Evolutionary conservation across 1,140 invertebrate species (phyloP), one percentile per base, ranked within the genome.

Genomic region (Megalopta genalis): DNA sequence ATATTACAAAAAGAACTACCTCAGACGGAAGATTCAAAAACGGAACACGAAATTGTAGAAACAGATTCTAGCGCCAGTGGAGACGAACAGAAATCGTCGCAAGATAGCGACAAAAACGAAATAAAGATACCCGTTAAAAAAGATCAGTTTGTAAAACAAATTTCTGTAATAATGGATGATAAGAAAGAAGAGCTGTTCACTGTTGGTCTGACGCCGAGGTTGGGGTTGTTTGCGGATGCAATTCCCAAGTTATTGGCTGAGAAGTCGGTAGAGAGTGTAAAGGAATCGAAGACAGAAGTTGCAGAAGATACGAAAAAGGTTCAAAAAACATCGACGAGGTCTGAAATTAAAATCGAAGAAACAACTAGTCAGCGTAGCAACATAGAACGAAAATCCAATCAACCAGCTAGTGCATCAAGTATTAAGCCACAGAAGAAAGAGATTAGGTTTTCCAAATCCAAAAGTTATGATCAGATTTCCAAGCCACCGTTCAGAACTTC

Each of bases 231-330:
- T 75, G 92, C 91, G 3, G 91, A 93, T 74, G 87, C 87, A 2
- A 93, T 93, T 77, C 92, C 92, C 0, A 93, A 93, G 80, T 69
- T 93, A 0, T 87, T 92, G 2, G 92, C 91, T 16, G 91, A 93
- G 77, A 93, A 88, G 59, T 83, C 89, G 0, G 86, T 63, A 32
- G 90, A 90, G 63, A 80, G 80, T 64, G n/a, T 71, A 32, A 60
- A 54, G 14, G 42, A 81, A 69, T 82, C 81, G 52, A 76, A 59
- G 23, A 84, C 77, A 25, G 65, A 73, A 63, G 65, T 16, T 23
- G n/a, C 18, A 1, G 73, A 73, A 63, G 72, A 27, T 14, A 12
- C 39, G 1, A 77, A 82, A 46, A n/a, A 14, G 2, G 12, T 52
- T 54, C 9, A 23, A 52, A 68, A 77, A 70, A 66, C 70, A 3